A percentile compares a stretch with the other conserved stretches of the same genome.
Evolutionary conservation across 1,140 invertebrate genomes (phyloP).

Genomic region (Macrocentrus cingulum): DNA sequence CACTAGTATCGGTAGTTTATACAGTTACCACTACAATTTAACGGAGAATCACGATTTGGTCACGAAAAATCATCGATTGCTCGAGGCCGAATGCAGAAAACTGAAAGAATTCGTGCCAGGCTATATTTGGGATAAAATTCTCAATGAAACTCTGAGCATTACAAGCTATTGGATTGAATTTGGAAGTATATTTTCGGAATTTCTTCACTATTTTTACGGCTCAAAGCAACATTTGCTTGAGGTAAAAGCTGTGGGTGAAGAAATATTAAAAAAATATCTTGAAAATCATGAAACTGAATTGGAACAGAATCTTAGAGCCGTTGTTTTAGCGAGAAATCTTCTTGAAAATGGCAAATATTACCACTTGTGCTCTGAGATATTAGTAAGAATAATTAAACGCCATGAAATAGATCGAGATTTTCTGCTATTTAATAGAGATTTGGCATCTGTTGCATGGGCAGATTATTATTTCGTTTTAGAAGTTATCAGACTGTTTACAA

Average conservation of each 20-base stretch:
- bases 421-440: conserved; percentile 40
- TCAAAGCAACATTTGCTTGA: conserved; percentile 13
- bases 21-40: conserved; percentile 46
- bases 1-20: conserved; percentile 35
- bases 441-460: conserved; percentile 40
- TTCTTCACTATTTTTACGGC: conserved; percentile 13
- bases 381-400: conserved; percentile 37
- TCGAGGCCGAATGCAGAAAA: conserved; percentile 27
- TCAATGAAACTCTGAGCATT: conserved; percentile 10
- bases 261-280: conserved; percentile 26
- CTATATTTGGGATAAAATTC: conserved; percentile 27
- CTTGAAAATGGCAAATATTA: conserved; percentile 17
- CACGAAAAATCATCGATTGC: conserved; percentile 20
- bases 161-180: conserved; percentile 25
- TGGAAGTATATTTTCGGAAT: conserved; percentile 26
- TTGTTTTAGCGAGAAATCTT: conserved; percentile 34
- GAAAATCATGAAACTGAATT: conserved; percentile 12
- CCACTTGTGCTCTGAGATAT: conserved; percentile 9
- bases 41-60: conserved; percentile 32
- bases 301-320: conserved; percentile 25
- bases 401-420: conserved; percentile 33
- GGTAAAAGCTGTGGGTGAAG: conserved; percentile 13
- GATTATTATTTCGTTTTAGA: conserved; percentile 45
- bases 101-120: conserved; percentile 27
- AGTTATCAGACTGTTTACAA: conserved; percentile 49